Evolutionary conservation across 2,888 invertebrate species (phyloP).

Genomic region (Scrobipalpa atriplicella): DNA sequence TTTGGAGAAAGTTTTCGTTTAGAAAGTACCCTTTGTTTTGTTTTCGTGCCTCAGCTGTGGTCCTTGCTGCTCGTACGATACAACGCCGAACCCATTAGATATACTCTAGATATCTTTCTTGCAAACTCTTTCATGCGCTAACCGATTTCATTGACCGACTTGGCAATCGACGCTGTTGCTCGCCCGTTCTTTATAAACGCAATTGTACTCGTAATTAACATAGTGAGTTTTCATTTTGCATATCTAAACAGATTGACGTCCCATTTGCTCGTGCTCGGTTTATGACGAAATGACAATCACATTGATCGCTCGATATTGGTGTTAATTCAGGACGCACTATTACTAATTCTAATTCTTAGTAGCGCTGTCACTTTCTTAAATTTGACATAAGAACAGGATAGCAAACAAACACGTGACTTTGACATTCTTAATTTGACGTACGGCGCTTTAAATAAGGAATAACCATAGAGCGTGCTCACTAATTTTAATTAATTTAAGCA

Average conservation of each 20-base stretch:
- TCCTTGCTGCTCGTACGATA: conserved; percentile 54
- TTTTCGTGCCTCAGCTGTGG: conserved; percentile 58
- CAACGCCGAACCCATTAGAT: conserved; percentile 46
- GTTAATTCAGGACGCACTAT: too few species aligned
- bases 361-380: too few species aligned
- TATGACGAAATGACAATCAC: conserved; percentile 53
- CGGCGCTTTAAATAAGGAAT: too few species aligned
- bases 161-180: conserved; percentile 48
- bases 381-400: too few species aligned
- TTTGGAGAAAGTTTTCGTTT: conserved; percentile 71
- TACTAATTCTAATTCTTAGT: too few species aligned
- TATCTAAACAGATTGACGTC: conserved; percentile 59
- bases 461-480: too few species aligned
- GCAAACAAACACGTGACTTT: too few species aligned
- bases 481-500: too few species aligned
- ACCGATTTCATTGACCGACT: conserved; percentile 56
- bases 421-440: too few species aligned
- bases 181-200: conserved; percentile 54
- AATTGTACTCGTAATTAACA: conserved; percentile 64
- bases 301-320: too few species aligned
- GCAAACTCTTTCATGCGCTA: conserved; percentile 43
- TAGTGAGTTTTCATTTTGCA: conserved; percentile 61
- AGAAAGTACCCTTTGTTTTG: conserved; percentile 72
- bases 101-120: conserved; percentile 42
- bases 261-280: conserved; percentile 56